Evolutionary conservation across 2,113 vertebrate species (phyloP), one percentile per base, ranked within the genome.

Genomic region (Cynopterus brachyotis): DNA sequence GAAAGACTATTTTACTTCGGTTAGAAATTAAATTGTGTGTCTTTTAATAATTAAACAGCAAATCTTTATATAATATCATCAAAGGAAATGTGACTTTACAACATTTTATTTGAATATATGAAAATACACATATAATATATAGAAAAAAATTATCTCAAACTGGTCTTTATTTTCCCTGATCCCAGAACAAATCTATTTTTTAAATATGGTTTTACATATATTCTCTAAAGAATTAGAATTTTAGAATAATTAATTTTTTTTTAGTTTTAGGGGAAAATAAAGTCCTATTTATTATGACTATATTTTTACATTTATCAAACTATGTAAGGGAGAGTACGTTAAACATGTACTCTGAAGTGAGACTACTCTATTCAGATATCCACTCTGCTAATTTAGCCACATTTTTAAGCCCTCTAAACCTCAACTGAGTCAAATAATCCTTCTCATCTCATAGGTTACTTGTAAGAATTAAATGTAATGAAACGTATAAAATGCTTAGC

Each of bases 221-320:
- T 45, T 85, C 87, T 72, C 80, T 60, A 72, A 2, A 80, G 9
- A 87, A 80, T 7, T 66, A 17, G 11, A 17, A 32, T 1, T 84
- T 81, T 67, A 6, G 13, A 70, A 92, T 2, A 89, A 53, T 66
- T 6, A n/a, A n/a, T n/a, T n/a, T n/a, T n/a, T n/a, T n/a, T 81
- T 94, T 69, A 42, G 69, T 91, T 89, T 79, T n/a, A 87, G 22
- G n/a, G 1, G 7, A 81, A 91, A 79, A 85, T 75, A 84, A 88
- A 70, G 1, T 30, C 76, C 0, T 88, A n/a, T 60, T 75, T 64
- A 79, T 66, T 91, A 40, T 3, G 55, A 32, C 26, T 76, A 32
- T 37, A 60, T 5, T 62, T 92, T 76, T 73, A 64, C 7, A 94
- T 20, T 1, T 12, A 42, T 28, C 15, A 82, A 64, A n/a, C 2